Conservation (phyloP, 2,113 vertebrate species). For the Prietella phreatophila region DNA sequence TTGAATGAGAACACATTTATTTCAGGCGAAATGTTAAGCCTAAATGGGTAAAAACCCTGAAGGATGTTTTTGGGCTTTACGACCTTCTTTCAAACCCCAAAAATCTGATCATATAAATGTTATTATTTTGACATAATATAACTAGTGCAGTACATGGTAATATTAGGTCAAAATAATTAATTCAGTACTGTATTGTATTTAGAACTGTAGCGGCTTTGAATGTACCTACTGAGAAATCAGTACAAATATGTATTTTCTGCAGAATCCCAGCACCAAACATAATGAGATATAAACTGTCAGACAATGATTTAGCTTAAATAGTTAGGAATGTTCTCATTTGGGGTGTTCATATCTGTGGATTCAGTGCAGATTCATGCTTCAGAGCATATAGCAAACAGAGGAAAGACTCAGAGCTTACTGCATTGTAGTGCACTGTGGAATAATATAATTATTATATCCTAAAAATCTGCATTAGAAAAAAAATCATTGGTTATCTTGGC, state of each 20-base stretch:
- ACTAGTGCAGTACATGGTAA: neutral
- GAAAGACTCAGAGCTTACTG: neutral
- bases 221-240: neutral
- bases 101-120: neutral
- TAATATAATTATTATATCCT: neutral
- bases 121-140: neutral
- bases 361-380: neutral
- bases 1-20: neutral
- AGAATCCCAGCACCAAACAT: neutral
- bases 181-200: neutral
- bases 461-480: neutral
- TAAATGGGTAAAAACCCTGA: neutral
- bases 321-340: neutral
- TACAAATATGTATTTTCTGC: neutral
- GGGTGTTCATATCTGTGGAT: neutral
- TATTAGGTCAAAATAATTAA: neutral
- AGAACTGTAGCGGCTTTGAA: neutral
- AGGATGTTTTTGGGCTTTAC: neutral
- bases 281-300: neutral
- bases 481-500: neutral
- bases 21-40: neutral
- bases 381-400: neutral
- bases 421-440: conserved; percentile 4
- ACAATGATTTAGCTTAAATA: neutral
- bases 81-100: neutral